Base-by-base conservation (phyloP, 2,113 vertebrate genomes). In the Gallinago paraguaiae region DNA sequence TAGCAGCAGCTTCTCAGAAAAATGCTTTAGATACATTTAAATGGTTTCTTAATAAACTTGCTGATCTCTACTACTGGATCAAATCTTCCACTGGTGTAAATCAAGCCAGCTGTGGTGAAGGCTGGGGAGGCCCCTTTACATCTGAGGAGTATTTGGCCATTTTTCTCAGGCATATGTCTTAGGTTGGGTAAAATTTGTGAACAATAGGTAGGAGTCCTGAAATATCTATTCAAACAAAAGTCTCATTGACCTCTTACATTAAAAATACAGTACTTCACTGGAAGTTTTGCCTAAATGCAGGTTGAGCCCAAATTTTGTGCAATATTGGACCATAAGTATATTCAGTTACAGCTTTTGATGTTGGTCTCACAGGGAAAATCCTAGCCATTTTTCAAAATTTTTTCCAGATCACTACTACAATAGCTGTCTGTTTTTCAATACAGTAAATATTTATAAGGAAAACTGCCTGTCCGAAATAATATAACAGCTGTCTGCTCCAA, bases 391-490 rank as follows among this genome's bases (percentile, higher is more conserved):
- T 94, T 97, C 88, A 87, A 81, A 90, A 20, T 78, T 90, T 75
- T 82, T 84, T 95, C 77, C 92, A 87, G 93, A 90, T 95, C 81
- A 78, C 83, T 86, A 88, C 64, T 87, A 94, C 67, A 94, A 86
- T 86, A 84, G 72, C 81, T 93, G 65, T 81, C 79, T 96, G 85
- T 96, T 96, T 96, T 94, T 95, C 89, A 92, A 95, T 86, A 94
- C 70, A 94, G 96, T 97, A 79, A 57, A 92, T 97, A 95, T 96
- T 98, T 96, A 93, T 97, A 95, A 95, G 92, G 54, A 93, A 94
- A 94, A 91, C 95, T 96, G 90, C 46, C 77, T 92, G 85, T 82
- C 92, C 43, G 10, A 71, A 91, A 84, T 87, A 82, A 95, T 93
- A 63, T 64, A 91, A 76, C 86, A 90, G 80, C 75, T 96, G 86